Evolutionary conservation across 2,888 invertebrate species (phyloP).

Genomic region (Caenorhabditis virilis): DNA sequence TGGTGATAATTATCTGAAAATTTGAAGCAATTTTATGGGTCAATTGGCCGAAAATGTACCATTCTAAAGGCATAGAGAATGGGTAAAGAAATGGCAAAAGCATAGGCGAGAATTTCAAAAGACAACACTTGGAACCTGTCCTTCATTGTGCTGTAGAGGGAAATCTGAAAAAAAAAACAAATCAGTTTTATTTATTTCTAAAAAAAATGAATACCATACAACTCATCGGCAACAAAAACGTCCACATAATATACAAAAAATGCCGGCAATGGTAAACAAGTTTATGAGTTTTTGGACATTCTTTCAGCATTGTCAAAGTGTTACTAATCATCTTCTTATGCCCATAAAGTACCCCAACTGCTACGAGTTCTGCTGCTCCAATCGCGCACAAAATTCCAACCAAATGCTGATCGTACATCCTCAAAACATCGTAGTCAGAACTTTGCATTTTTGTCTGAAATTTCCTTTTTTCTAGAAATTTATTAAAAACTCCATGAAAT

Average conservation of each 20-base stretch:
- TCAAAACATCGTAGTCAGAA: too few species aligned
- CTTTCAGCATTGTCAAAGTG: conserved; percentile 35
- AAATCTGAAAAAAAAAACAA: conserved; percentile 12
- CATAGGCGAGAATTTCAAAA: not conserved
- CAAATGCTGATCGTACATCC: too few species aligned
- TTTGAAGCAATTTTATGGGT: not conserved
- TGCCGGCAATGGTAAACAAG: conserved; percentile 9
- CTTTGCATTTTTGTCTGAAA: too few species aligned
- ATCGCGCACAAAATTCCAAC: too few species aligned
- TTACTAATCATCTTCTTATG: too few species aligned
- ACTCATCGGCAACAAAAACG: conserved; percentile 9
- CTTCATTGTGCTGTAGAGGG: not conserved
- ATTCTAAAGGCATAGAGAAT: not conserved
- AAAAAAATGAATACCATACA: conserved; percentile 9
- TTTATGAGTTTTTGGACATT: conserved; percentile 9
- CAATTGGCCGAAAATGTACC: not conserved
- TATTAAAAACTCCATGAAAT: too few species aligned
- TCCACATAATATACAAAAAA: conserved; percentile 24
- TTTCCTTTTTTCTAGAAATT: too few species aligned
- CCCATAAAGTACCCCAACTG: too few species aligned
- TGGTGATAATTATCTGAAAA: conserved; percentile 2
- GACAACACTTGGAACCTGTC: conserved; percentile 8
- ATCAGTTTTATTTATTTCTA: not conserved
- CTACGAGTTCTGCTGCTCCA: too few species aligned
- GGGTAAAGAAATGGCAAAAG: not conserved